Evolutionary conservation across 2,797 vertebrate genomes (phyloP).

Genomic region (Zalophus californianus): DNA sequence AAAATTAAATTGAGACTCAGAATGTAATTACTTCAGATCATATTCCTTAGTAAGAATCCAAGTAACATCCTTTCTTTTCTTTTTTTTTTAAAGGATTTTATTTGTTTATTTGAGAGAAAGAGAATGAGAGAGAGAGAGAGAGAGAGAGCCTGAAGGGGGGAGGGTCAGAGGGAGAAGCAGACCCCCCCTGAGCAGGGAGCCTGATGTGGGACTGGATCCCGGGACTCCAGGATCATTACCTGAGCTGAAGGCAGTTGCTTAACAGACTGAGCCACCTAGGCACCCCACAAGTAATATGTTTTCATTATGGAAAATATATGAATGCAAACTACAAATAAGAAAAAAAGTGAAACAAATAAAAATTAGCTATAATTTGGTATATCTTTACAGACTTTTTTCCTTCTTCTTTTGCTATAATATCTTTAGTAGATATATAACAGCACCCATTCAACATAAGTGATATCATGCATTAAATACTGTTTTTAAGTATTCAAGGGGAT

Average conservation of each 20-base stretch:
- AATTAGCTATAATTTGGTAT: neutral
- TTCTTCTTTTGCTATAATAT: neutral
- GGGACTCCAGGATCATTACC: too few species aligned
- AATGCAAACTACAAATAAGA: neutral
- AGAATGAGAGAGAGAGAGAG: too few species aligned
- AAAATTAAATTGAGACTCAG: conserved; percentile 32
- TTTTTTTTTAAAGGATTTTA: too few species aligned
- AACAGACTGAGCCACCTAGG: too few species aligned
- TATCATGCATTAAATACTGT: neutral
- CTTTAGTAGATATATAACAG: neutral
- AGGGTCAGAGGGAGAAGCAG: too few species aligned
- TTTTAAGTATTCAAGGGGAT: neutral
- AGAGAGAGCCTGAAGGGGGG: too few species aligned
- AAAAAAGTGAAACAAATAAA: neutral
- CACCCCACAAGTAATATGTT: neutral
- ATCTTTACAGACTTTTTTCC: conserved; percentile 1
- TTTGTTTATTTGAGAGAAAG: too few species aligned
- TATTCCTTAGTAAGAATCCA: neutral
- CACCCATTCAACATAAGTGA: neutral
- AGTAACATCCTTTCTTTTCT: neutral
- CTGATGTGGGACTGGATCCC: too few species aligned
- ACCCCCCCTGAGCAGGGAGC: too few species aligned
- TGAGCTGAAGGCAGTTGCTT: too few species aligned
- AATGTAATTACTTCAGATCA: conserved; percentile 31
- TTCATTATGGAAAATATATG: conserved; percentile 46